A percentile compares a stretch with the other conserved stretches of the same genome.
Evolutionary conservation across 2,888 invertebrate genomes (phyloP).

Genomic region (Athripsodes cinereus): DNA sequence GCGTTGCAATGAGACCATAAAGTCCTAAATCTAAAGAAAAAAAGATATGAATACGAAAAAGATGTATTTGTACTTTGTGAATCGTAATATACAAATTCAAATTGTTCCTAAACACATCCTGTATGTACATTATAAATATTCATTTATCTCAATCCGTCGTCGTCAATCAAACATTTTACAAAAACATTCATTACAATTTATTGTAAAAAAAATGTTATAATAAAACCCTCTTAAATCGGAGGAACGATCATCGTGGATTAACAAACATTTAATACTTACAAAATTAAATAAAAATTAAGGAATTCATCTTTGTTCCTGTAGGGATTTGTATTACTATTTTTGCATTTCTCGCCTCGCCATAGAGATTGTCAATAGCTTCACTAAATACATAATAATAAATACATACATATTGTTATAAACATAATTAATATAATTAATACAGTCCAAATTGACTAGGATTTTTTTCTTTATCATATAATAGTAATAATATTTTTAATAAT

Average conservation of each 20-base stretch:
- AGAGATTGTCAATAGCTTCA: background rate
- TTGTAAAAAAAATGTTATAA: too few relatives aligned
- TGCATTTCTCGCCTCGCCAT: background rate
- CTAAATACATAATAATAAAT: background rate
- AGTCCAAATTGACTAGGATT: background rate
- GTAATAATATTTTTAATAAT: too few relatives aligned
- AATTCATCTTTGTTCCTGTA: slow-evolving; percentile 9
- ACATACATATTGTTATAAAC: background rate
- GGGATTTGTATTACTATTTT: slow-evolving; percentile 3
- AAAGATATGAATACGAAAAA: too few relatives aligned
- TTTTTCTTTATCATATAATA: too few relatives aligned
- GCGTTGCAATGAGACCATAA: background rate
- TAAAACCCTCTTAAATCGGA: background rate
- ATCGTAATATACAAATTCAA: too few relatives aligned
- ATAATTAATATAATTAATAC: background rate
- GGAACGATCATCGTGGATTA: background rate
- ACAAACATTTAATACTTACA: slow-evolving; percentile 16
- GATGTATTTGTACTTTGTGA: too few relatives aligned
- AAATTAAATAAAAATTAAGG: slow-evolving; percentile 15
- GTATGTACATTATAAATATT: slow-evolving; percentile 13
- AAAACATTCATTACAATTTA: too few relatives aligned
- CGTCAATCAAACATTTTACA: too few relatives aligned
- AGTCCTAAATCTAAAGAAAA: too few relatives aligned
- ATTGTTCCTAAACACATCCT: too few relatives aligned
- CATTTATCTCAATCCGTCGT: background rate